Percentiles rank a stretch among this genome's conserved stretches.
Evolutionary conservation across 2,888 invertebrate genomes (phyloP).

Genomic region (Lymantria dispar): DNA sequence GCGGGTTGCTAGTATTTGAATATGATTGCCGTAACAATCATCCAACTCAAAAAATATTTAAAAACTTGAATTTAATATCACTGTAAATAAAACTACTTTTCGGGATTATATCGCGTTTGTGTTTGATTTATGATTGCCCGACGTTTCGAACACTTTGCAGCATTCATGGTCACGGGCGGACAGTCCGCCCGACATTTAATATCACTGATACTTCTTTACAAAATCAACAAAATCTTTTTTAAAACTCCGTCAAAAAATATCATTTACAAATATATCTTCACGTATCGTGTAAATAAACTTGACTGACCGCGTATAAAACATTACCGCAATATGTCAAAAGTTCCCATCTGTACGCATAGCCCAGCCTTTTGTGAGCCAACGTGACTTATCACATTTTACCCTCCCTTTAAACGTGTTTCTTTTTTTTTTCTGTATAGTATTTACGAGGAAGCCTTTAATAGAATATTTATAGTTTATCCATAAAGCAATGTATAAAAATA

Average conservation of each 20-base stretch:
- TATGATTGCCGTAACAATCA: too few species aligned
- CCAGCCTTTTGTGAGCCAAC: conserved; percentile 36
- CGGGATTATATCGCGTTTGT: too few species aligned
- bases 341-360: conserved; percentile 24
- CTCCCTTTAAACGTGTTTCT: conserved; percentile 38
- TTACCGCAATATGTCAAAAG: conserved; percentile 33
- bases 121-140: too few species aligned
- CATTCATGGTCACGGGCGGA: too few species aligned
- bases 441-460: conserved; percentile 48
- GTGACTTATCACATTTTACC: conserved; percentile 59
- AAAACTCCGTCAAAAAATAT: not conserved
- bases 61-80: too few species aligned
- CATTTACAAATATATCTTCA: conserved; percentile 1
- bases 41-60: too few species aligned
- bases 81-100: too few species aligned
- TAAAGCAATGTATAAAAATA: conserved; percentile 18
- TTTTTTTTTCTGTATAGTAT: conserved; percentile 47
- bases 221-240: too few species aligned
- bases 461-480: conserved; percentile 46
- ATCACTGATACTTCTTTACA: too few species aligned
- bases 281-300: conserved; percentile 11
- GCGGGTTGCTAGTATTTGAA: too few species aligned
- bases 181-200: too few species aligned
- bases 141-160: too few species aligned
- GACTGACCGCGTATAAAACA: conserved; percentile 20